A percentile compares a stretch with the other conserved stretches of the same genome.
Conservation (phyloP, 2,888 invertebrate species). For the Tiliacea aurago region DNA sequence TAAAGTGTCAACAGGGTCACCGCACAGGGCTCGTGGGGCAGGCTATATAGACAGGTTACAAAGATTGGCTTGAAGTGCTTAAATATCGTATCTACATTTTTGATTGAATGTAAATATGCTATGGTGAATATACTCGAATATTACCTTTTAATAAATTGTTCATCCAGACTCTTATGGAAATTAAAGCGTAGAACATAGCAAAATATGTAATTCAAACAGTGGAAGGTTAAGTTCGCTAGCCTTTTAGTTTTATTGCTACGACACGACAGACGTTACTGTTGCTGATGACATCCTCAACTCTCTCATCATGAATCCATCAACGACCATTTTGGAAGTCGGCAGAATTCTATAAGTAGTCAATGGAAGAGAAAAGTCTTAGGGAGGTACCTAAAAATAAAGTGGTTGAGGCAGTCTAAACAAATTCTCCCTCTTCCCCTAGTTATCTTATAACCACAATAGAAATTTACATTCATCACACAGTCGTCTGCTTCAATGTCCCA, state of each 20-base stretch:
- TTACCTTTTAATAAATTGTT: too few relatives aligned
- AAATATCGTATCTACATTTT: background rate
- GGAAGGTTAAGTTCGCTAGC: background rate
- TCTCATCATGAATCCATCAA: background rate
- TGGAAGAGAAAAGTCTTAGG: background rate
- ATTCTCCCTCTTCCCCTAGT: too few relatives aligned
- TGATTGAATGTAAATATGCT: background rate
- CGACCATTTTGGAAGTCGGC: constrained; percentile 7
- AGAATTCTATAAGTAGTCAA: too few relatives aligned
- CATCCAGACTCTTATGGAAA: too few relatives aligned
- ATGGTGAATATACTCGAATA: too few relatives aligned
- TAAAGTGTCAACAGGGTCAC: constrained; percentile 35
- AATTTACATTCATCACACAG: too few relatives aligned
- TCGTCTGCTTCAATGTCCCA: too few relatives aligned
- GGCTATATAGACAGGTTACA: background rate
- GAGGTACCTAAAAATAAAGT: too few relatives aligned
- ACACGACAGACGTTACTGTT: background rate
- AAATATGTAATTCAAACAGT: background rate
- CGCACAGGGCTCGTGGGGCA: constrained; percentile 2
- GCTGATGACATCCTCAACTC: too few relatives aligned
- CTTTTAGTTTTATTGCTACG: constrained; percentile 7
- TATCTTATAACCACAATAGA: too few relatives aligned
- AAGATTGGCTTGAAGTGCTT: background rate
- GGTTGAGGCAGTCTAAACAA: background rate
- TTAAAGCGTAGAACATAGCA: background rate